Base-by-base conservation (phyloP, 2,888 invertebrate genomes). In the Mellilla xanthometata region DNA sequence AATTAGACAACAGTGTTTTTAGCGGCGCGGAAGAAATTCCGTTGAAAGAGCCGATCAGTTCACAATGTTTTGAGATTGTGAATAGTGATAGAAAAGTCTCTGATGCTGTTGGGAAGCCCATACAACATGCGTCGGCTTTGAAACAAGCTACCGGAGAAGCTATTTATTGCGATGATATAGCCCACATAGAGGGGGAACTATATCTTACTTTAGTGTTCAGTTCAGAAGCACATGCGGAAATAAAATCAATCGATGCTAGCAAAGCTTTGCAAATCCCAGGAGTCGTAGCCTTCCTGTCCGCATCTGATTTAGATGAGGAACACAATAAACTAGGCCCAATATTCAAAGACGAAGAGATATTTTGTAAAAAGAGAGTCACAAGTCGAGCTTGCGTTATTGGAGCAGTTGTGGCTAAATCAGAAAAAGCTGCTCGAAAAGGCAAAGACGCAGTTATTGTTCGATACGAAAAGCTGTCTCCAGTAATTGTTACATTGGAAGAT, bases 101-200 rank as follows among this genome's bases (percentile, higher is more conserved):
- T 22, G 95, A 97, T 81, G 88, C 94, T 7, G 91, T 98, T 24
- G 97, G 97, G 0, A 90, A 93, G 42, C 95, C 98, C 0, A 83
- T 96, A 41, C 89, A 93, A 0, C 98, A 98, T 71, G 82, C 90
- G 2, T 95, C 97, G 6, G 97, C 96, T 0, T 88, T 93, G 26
- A 97, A 97, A 72, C 98, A 99, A 85, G 95, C 95, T 1, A 94
- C 96, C 0, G 96, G 98, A 1, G 98, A 98, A 87, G 98, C 98
- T 0, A 82, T 95, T 12, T 99, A 97, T 72, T 94, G 95, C 58
- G 97, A 97, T 71, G 99, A 99, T 73, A 93, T 96, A 52, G 96
- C 96, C 0, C 84, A 81, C 40, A 84, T 91, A 49, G 91, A 92
- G 52, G 93, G 93, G 38, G 98, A 98, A 76, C 79, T 97, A 1